Percentiles rank a stretch among this genome's conserved stretches.
Evolutionary conservation across 2,888 invertebrate species (phyloP).

Genomic region (Teleiodes luculella): DNA sequence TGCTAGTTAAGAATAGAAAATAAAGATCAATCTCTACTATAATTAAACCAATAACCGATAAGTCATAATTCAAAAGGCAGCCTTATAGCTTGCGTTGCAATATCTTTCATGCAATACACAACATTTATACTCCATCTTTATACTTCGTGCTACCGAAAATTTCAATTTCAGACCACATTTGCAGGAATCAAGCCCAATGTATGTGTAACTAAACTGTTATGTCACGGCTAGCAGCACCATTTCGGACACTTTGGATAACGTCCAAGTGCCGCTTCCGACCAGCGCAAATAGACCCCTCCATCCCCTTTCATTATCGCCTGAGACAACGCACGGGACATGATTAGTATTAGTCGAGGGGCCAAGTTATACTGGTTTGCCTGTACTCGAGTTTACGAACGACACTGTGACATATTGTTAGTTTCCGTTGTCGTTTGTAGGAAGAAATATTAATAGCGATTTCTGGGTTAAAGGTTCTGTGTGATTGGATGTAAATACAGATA

Average conservation of each 20-base stretch:
- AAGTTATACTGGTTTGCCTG: conserved; percentile 29
- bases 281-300: conserved; percentile 32
- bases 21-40: too few relatives aligned
- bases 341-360: conserved; percentile 28
- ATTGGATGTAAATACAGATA: too few relatives aligned
- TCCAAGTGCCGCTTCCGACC: conserved; percentile 50
- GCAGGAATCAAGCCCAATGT: not conserved
- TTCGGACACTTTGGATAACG: conserved; percentile 59
- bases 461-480: too few relatives aligned
- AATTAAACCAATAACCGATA: too few relatives aligned
- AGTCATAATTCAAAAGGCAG: too few relatives aligned
- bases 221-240: conserved; percentile 52
- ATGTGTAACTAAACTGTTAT: conserved; percentile 43
- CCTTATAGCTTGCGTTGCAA: too few relatives aligned
- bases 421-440: conserved; percentile 33
- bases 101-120: too few relatives aligned
- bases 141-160: too few relatives aligned
- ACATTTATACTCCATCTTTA: too few relatives aligned
- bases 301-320: conserved; percentile 28
- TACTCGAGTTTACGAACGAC: not conserved
- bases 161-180: not conserved
- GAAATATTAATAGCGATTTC: not conserved
- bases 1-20: too few relatives aligned
- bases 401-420: conserved; percentile 46
- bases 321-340: conserved; percentile 3